Evolutionary conservation across 1,140 invertebrate species (phyloP).

Genomic region (Charaxes varanes): DNA sequence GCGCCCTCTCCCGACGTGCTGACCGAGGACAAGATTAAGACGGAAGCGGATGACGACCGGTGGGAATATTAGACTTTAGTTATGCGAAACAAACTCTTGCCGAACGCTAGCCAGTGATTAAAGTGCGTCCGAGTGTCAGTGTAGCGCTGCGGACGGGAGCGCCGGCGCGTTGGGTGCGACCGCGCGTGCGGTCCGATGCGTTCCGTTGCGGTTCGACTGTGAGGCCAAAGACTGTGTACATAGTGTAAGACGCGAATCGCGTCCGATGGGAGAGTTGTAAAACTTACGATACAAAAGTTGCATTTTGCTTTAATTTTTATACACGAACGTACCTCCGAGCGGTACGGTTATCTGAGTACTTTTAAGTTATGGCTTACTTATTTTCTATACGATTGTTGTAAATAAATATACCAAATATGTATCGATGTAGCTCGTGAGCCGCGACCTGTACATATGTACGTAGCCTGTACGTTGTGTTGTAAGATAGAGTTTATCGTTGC

Average conservation of each 20-base stretch:
- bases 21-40: slow-evolving; percentile 62
- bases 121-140: slow-evolving; percentile 30
- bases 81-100: slow-evolving; percentile 20
- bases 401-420: slow-evolving; percentile 71
- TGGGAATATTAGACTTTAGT: slow-evolving; percentile 61
- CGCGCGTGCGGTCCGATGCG: slow-evolving; percentile 37
- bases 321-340: slow-evolving; percentile 46
- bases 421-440: slow-evolving; percentile 37
- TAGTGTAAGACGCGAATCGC: slow-evolving; percentile 27
- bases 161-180: slow-evolving; percentile 26
- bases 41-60: slow-evolving; percentile 63
- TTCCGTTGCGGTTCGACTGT: slow-evolving; percentile 48
- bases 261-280: slow-evolving; percentile 19
- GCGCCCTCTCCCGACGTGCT: slow-evolving; percentile 40
- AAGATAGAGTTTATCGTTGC: slow-evolving; percentile 38
- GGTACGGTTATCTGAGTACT: slow-evolving; percentile 62
- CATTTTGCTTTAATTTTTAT: slow-evolving; percentile 70
- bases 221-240: slow-evolving; percentile 68
- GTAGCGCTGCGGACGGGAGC: slow-evolving; percentile 18
- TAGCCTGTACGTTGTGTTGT: slow-evolving; percentile 38
- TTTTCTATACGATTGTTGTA: slow-evolving; percentile 54
- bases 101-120: slow-evolving; percentile 19
- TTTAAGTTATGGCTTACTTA: slow-evolving; percentile 47
- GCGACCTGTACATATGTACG: slow-evolving; percentile 49
- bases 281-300: slow-evolving; percentile 66